A percentile compares a stretch with the other conserved stretches of the same genome.
Conservation (phyloP, 2,797 vertebrate genomes). For the Halcyon badia region DNA sequence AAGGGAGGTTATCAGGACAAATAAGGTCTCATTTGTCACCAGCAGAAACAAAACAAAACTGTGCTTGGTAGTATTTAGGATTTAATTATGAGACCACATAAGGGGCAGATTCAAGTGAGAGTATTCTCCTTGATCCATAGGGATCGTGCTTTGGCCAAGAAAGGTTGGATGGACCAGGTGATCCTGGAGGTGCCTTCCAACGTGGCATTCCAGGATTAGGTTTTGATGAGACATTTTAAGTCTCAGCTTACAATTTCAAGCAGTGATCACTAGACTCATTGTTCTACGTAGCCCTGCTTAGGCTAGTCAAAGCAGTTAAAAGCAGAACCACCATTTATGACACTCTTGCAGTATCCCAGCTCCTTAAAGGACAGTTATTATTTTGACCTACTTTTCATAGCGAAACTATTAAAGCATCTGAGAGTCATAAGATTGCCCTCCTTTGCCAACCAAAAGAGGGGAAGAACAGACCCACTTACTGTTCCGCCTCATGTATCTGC, state of each 20-base stretch:
- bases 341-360: not conserved
- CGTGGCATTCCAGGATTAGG: not conserved
- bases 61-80: not conserved
- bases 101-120: not conserved
- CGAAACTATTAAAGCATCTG: not conserved
- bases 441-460: not conserved
- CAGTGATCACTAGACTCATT: not conserved
- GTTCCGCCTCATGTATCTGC: not conserved
- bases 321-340: not conserved
- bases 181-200: not conserved
- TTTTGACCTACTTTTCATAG: not conserved
- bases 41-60: not conserved
- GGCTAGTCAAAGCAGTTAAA: not conserved
- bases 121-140: not conserved
- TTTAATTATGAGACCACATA: not conserved
- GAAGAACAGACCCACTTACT: not conserved
- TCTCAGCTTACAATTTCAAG: not conserved
- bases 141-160: not conserved
- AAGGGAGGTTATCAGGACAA: not conserved
- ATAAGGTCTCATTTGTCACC: not conserved
- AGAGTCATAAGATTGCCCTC: slow-evolving; percentile 5
- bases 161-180: not conserved
- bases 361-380: not conserved
- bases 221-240: not conserved
- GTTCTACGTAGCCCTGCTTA: not conserved